These are phyloP conservation scores for Acanthacorydalis orientalis DNA, from an alignment of 2,888 invertebrate species.

Conservation along the genomic window DNA sequence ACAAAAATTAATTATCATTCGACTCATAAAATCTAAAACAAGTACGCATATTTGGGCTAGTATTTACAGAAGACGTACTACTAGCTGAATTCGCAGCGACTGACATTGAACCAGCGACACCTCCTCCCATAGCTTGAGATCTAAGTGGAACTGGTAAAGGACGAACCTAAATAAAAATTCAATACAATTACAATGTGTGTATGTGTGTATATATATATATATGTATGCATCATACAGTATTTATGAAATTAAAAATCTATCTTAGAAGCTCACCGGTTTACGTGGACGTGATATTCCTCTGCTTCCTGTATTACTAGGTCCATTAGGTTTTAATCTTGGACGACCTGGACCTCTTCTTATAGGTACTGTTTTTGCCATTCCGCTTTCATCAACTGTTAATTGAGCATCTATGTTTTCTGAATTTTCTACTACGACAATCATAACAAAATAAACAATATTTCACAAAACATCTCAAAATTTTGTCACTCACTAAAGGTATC, in stretches of 20 bases:
- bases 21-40: background rate
- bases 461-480: background rate
- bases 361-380: constrained; percentile 13
- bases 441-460: constrained; percentile 4
- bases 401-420: constrained; percentile 4
- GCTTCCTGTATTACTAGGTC: constrained; percentile 44
- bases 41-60: background rate
- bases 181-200: too few relatives aligned
- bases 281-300: constrained; percentile 38
- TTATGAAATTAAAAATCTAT: background rate
- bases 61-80: background rate
- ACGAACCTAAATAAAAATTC: background rate
- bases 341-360: constrained; percentile 49
- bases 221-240: too few relatives aligned
- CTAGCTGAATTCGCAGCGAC: background rate
- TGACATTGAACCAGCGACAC: background rate
- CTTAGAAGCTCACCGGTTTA: constrained; percentile 27
- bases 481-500: background rate
- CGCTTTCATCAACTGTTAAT: constrained; percentile 4
- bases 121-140: constrained; percentile 2
- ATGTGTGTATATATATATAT: too few relatives aligned
- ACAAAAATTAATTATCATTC: background rate
- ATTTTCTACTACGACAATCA: constrained; percentile 7
- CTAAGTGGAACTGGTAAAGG: constrained; percentile 5
- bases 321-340: constrained; percentile 45